Evolutionary conservation across 37 sponge, comb jelly and placozoan species (phyloP), one percentile per base, ranked within the genome.

Genomic region (Ephydatia muelleri): DNA sequence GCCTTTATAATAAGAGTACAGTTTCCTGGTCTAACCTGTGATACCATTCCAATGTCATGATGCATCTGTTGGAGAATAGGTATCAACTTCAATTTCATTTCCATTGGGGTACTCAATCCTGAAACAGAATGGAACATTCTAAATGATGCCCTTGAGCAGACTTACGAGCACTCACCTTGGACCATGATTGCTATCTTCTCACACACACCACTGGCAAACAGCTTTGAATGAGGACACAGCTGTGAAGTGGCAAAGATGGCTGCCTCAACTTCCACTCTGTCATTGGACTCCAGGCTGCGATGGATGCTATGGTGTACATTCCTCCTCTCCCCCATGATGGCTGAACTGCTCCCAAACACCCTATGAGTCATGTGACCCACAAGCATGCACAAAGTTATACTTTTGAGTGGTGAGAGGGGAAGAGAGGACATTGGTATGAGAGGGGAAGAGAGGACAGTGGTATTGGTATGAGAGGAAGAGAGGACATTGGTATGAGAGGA

Each of bases 301-400:
- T 88, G 87, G 43, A 97, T 85, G 71, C 95, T 93, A 67, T 94
- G 97, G 39, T 93, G 96, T 37, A 95, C 89, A 65, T 89, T 94
- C 73, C 92, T 97, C 57, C 77, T 89, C 82, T 97, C 93, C 3
- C 91, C 85, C 14, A 95, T 49, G 30, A 95, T 82, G 29, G 76
- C 57, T 30, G 95, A 85, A 80, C 93, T 88, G 69, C 81, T 77
- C 11, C 96, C 97, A 88, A 65, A 92, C 73, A 95, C 88, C 48
- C 97, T 93, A 80, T 26, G 12, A 14, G 72, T 33, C 30, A 34
- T 13, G 31, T 71, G 72, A 71, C 14, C 66, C 66, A 21, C 14
- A 22, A 22, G 19, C 14, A 21, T 8, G 28, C n/a, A 5, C 28
- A 3, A 4, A 3, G 5, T 68, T 40, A 12, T 30, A 32, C 75